Evolutionary conservation across 2,797 vertebrate genomes (phyloP).

Genomic region (Macrochelys suwanniensis): DNA sequence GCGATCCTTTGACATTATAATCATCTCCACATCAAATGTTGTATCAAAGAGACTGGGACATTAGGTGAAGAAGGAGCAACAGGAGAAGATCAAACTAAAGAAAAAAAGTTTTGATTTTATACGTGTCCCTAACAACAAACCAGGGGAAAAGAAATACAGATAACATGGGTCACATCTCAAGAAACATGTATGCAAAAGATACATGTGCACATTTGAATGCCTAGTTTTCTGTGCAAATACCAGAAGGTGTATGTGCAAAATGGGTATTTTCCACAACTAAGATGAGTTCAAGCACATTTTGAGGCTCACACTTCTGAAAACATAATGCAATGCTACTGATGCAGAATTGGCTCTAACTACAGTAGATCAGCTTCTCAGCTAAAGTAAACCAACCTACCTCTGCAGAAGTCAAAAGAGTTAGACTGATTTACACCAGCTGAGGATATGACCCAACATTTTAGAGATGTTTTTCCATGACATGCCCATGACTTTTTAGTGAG

Average conservation of each 20-base stretch:
- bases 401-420: background rate
- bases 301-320: rapidly evolving
- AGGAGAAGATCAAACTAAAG: background rate
- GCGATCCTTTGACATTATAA: background rate
- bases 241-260: background rate
- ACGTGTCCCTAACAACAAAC: background rate
- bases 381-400: background rate
- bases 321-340: background rate
- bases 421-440: rapidly evolving
- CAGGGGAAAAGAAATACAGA: background rate
- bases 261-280: background rate
- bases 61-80: background rate
- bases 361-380: background rate
- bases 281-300: rapidly evolving
- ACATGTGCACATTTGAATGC: background rate
- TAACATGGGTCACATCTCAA: background rate
- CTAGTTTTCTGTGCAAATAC: background rate
- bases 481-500: background rate
- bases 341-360: background rate
- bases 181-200: background rate
- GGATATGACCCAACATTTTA: background rate
- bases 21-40: background rate
- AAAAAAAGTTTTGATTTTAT: background rate
- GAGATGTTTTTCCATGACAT: background rate
- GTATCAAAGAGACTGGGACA: background rate